Conservation (phyloP, 2,797 vertebrate genomes). For the Helicolenus hilgendorfi region DNA sequence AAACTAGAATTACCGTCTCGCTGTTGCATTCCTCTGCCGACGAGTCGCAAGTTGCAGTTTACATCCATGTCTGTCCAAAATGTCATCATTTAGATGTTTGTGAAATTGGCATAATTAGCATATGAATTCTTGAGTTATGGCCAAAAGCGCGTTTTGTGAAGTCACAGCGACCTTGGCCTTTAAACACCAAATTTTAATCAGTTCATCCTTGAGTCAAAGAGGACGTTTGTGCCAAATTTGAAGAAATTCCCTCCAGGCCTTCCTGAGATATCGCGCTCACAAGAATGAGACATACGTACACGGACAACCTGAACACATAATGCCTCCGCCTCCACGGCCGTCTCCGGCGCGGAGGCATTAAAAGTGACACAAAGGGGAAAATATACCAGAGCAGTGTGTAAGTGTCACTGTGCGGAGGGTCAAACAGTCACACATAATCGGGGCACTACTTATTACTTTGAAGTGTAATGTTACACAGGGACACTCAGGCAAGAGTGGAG, state of each 20-base stretch:
- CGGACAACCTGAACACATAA: not conserved
- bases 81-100: not conserved
- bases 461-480: slow-evolving; percentile 34
- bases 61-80: not conserved
- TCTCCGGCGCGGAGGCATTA: not conserved
- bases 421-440: slow-evolving; percentile 15
- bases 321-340: not conserved
- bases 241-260: not conserved
- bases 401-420: slow-evolving; percentile 40
- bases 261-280: not conserved
- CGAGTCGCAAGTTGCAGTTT: not conserved
- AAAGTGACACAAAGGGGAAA: not conserved
- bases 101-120: not conserved
- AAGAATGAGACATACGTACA: not conserved
- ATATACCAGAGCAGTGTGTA: not conserved
- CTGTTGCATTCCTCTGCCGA: not conserved
- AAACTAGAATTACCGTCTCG: not conserved
- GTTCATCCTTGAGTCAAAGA: not conserved
- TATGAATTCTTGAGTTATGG: not conserved
- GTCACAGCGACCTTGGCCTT: not conserved
- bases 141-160: not conserved
- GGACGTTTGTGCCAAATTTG: not conserved
- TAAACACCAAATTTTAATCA: not conserved
- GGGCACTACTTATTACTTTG: slow-evolving; percentile 41
- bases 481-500: slow-evolving; percentile 41